A percentile compares a stretch with the other conserved stretches of the same genome.
Evolutionary conservation across 1,140 invertebrate genomes (phyloP).

Genomic region (Eciton burchellii): DNA sequence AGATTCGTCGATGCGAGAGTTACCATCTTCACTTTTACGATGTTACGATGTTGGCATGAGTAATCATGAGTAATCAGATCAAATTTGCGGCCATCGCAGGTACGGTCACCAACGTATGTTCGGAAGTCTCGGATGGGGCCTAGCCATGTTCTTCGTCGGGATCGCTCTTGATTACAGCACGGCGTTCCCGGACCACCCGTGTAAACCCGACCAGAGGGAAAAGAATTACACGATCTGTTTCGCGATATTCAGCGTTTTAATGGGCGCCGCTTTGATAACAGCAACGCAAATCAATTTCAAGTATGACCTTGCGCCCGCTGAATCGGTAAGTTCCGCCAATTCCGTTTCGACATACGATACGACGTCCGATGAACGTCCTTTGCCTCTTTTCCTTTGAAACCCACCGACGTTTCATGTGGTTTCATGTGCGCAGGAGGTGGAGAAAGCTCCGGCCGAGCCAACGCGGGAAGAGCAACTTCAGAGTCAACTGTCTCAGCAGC

Average conservation of each 20-base stretch:
- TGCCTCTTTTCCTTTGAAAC: not conserved
- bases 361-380: too few relatives aligned
- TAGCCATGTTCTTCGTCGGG: constrained; percentile 99
- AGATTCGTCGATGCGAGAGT: not conserved
- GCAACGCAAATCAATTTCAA: constrained; percentile 96
- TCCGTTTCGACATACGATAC: constrained; percentile 12
- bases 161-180: constrained; percentile 99
- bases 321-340: constrained; percentile 80
- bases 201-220: constrained; percentile 94
- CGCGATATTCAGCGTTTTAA: constrained; percentile 98
- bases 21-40: not conserved
- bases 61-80: constrained; percentile 28
- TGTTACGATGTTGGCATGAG: not conserved
- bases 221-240: constrained; percentile 99
- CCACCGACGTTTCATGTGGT: constrained; percentile 5
- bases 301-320: constrained; percentile 86
- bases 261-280: constrained; percentile 97
- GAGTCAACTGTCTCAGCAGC: constrained; percentile 92
- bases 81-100: constrained; percentile 78
- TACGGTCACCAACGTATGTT: constrained; percentile 99
- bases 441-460: constrained; percentile 84
- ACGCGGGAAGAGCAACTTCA: constrained; percentile 91
- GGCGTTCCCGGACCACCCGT: constrained; percentile 95
- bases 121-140: constrained; percentile 98
- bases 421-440: constrained; percentile 78